Evolutionary conservation across 2,113 vertebrate species (phyloP).

Genomic region (Cettia cetti): DNA sequence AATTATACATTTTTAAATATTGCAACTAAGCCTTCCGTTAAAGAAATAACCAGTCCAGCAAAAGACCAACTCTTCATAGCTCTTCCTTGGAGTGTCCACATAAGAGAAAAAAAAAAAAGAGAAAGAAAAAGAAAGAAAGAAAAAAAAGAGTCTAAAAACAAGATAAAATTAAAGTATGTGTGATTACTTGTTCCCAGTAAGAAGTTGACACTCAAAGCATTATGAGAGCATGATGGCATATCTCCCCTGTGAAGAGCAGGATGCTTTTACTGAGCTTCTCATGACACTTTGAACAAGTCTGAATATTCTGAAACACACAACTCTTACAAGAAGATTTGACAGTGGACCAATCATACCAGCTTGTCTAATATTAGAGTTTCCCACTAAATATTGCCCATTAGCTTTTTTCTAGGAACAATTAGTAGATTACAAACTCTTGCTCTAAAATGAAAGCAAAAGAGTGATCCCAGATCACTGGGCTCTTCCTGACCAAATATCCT

Average conservation of each 20-base stretch:
- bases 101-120: neutral
- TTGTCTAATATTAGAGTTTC: neutral
- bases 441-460: neutral
- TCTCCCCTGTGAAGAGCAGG: neutral
- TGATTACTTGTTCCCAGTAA: neutral
- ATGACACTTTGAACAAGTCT: neutral
- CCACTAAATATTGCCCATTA: neutral
- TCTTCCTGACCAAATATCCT: neutral
- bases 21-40: neutral
- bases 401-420: neutral
- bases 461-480: neutral
- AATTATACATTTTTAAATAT: neutral
- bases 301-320: neutral
- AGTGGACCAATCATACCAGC: neutral
- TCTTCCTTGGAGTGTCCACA: neutral
- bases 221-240: neutral
- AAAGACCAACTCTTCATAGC: neutral
- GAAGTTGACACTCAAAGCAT: neutral
- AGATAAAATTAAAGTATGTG: neutral
- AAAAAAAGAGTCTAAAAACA: neutral
- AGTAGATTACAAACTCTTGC: neutral
- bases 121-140: neutral
- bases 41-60: neutral
- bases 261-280: neutral
- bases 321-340: neutral